These are phyloP conservation scores for Lasioglossum marginatum DNA, from an alignment of 2,888 invertebrate genomes.

Conservation along the genomic window DNA sequence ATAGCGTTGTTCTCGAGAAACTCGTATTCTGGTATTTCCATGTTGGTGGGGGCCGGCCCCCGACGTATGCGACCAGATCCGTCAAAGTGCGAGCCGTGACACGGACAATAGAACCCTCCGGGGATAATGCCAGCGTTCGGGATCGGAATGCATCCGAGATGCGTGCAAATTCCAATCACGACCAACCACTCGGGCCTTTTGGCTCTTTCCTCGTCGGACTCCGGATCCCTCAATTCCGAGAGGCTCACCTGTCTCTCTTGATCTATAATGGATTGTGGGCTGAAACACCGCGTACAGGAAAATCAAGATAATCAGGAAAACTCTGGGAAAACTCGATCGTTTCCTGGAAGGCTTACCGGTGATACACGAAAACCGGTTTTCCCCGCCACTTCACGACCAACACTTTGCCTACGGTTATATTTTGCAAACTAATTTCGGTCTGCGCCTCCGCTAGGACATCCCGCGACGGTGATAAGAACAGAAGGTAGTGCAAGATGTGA, in stretches of 20 bases:
- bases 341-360: conserved; percentile 83
- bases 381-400: conserved; percentile 92
- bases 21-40: conserved; percentile 89
- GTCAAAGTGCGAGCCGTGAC: conserved; percentile 94
- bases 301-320: not conserved
- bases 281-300: conserved; percentile 53
- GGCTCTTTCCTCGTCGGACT: conserved; percentile 88
- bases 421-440: conserved; percentile 90
- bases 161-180: conserved; percentile 92
- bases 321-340: not conserved
- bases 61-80: conserved; percentile 90
- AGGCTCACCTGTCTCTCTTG: conserved; percentile 87
- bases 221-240: conserved; percentile 89
- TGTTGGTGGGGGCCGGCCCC: conserved; percentile 91
- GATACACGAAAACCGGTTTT: conserved; percentile 92
- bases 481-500: conserved; percentile 86
- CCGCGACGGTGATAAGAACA: conserved; percentile 88
- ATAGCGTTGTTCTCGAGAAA: conserved; percentile 86
- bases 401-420: conserved; percentile 89
- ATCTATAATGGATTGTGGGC: conserved; percentile 89
- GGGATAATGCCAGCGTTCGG: conserved; percentile 88
- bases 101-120: conserved; percentile 93
- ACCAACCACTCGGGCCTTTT: conserved; percentile 91
- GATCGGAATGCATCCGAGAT: conserved; percentile 94
- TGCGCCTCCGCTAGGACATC: conserved; percentile 92